Conservation (phyloP, 2,797 vertebrate genomes). For the Fistularia tabacaria region DNA sequence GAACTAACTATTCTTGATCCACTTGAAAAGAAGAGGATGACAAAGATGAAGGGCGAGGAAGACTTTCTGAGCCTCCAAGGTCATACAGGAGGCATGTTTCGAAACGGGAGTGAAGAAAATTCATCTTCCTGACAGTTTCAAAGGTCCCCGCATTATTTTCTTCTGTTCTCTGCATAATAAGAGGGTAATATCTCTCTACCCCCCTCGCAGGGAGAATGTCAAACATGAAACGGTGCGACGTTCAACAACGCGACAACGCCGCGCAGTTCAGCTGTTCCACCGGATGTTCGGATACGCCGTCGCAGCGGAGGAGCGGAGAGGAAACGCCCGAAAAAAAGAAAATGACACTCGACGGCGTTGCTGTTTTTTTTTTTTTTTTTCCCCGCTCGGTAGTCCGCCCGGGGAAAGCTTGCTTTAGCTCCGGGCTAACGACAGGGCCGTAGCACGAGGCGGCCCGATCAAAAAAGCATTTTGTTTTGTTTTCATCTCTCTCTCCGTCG, state of each 20-base stretch:
- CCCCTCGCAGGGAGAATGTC: constrained; percentile 35
- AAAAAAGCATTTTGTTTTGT: constrained; percentile 66
- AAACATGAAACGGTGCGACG: constrained; percentile 57
- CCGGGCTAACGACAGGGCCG: constrained; percentile 64
- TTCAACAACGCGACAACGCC: constrained; percentile 51
- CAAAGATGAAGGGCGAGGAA: constrained; percentile 9
- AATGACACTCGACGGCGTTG: constrained; percentile 36
- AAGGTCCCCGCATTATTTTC: constrained; percentile 38
- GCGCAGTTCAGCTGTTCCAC: constrained; percentile 54
- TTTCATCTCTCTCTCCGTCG: constrained; percentile 51
- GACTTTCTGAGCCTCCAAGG: constrained; percentile 4
- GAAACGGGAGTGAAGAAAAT: constrained; percentile 32
- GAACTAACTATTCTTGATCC: no score
- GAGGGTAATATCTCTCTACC: constrained; percentile 34
- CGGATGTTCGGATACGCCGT: constrained; percentile 35
- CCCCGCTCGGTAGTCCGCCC: no score
- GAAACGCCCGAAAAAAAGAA: constrained; percentile 38
- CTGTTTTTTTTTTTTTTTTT: no score
- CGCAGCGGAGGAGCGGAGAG: constrained; percentile 36
- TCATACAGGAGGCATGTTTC: constrained; percentile 17
- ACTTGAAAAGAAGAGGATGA: no score
- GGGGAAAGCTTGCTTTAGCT: constrained; percentile 52
- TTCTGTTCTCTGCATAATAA: constrained; percentile 30
- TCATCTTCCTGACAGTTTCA: constrained; percentile 48
- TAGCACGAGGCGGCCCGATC: constrained; percentile 57